Conservation (phyloP, 2,888 invertebrate species). For the Cephus pygmeus region DNA sequence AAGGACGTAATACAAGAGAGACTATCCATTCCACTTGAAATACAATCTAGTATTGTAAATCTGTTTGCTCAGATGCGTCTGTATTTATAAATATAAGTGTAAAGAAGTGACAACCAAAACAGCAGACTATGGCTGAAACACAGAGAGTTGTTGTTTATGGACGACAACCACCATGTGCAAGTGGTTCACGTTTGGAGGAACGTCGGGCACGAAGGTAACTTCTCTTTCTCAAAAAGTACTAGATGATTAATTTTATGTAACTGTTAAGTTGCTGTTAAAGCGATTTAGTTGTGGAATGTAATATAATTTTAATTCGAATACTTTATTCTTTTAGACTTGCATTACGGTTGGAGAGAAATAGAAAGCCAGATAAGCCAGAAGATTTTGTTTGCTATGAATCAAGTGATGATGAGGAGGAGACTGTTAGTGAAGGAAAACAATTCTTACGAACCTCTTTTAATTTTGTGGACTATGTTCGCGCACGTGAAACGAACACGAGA, state of each 20-base stretch:
- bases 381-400: slow-evolving; percentile 92
- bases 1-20: neutral
- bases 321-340: slow-evolving; percentile 44
- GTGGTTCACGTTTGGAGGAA: slow-evolving; percentile 78
- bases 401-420: slow-evolving; percentile 88
- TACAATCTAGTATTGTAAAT: neutral
- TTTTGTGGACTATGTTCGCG: slow-evolving; percentile 86
- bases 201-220: slow-evolving; percentile 74
- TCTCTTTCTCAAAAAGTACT: slow-evolving; percentile 45
- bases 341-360: slow-evolving; percentile 74
- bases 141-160: slow-evolving; percentile 79
- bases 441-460: slow-evolving; percentile 84
- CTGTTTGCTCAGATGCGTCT: neutral
- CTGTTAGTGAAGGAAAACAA: slow-evolving; percentile 77
- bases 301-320: slow-evolving; percentile 1
- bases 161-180: slow-evolving; percentile 81
- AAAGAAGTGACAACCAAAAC: neutral
- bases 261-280: neutral
- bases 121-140: slow-evolving; percentile 76
- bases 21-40: neutral
- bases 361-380: slow-evolving; percentile 89
- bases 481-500: slow-evolving; percentile 78
- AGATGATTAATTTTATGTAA: neutral
- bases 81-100: neutral
- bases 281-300: neutral